Base-by-base conservation (phyloP, 2,113 vertebrate species). In the Panthera uncia region DNA sequence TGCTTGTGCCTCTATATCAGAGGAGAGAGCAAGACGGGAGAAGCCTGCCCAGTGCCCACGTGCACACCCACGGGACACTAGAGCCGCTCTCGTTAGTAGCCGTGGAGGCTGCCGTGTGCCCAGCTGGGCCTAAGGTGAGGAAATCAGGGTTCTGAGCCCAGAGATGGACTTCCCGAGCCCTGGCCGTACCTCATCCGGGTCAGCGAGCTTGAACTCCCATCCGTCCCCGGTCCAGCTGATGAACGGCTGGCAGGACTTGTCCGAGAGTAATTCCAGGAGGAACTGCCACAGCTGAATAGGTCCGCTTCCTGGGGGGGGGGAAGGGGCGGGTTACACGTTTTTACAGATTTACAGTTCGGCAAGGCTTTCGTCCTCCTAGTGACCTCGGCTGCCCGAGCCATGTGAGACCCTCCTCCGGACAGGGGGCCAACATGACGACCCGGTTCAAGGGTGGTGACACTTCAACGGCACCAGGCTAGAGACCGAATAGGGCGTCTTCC, bases 241-340 rank as follows among this genome's bases (percentile, higher is more conserved):
- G 98, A 99, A 99, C 0, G 99, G 97, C 95, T 99, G 99, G 97
- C 99, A 99, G 36, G 99, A 99, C 45, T 99, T 99, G 98, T 99
- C 99, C 0, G 99, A 99, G 87, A 99, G 98, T 76, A 99, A 97
- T 86, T 99, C 99, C 97, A 99, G 97, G 69, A 99, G 99, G 86
- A 99, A 99, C 73, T 99, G 99, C 99, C 99, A 99, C 16, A 99
- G 98, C 97, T 99, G 99, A 90, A 99, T 99, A 3, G 99, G 99
- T 29, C 99, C 99, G 78, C 99, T 99, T 93, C 99, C 99, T 99
- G 97, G 45, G 73, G 57, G 7, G 45, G 45, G 45, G 38, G 23
- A 15, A 71, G 1, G 74, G 74, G 19, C 0, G 0, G 5, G 33
- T 23, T 0, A 48, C 0, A 12, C 6, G 1, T 0, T 21, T 41